Evolutionary conservation across 1,140 invertebrate genomes (phyloP), one percentile per base, ranked within the genome.

Genomic region (Plodia interpunctella): DNA sequence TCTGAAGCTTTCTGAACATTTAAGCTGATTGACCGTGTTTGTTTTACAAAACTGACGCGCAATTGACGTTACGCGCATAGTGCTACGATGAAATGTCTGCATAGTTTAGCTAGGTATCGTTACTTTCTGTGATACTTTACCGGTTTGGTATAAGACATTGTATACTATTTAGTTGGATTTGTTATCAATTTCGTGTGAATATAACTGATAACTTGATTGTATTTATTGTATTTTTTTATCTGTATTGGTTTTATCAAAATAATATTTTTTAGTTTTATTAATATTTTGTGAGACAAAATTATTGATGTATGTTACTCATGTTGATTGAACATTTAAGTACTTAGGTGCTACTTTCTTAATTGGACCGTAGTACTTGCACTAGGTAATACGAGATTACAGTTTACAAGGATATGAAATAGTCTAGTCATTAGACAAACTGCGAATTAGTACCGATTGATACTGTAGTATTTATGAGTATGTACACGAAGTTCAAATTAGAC

Each of bases 121-220:
- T 88, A 83, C 84, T 86, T 88, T 88, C 86, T 88, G 86, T 88
- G 86, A 88, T 88, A 88, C 83, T 87, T 87, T 87, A 83, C 83
- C 86, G 76, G 65, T 83, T 78, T 72, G 80, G 78, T 85, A 88
- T 85, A 85, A 85, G 78, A 70, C 71, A 80, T 81, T 82, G 71
- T 78, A 70, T 78, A 72, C 72, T 68, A 80, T 73, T 32, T 66
- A 68, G 55, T 70, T 66, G 60, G 62, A 55, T 65, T 68, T 59
- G 25, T 61, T 51, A 21, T 21, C 38, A 44, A 44, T 44, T 44
- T 44, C 32, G 38, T 44, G 38, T 44, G 38, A 44, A 44, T 44
- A 44, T 44, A 44, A 13, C 10, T 44, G 5, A 44, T 15, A 44
- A 17, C 38, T 44, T 44, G 13, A 44, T 44, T 44, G 38, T 44